A percentile compares a stretch with the other conserved stretches of the same genome.
Evolutionary conservation across 2,797 vertebrate genomes (phyloP).

Genomic region (Lophius americanus): DNA sequence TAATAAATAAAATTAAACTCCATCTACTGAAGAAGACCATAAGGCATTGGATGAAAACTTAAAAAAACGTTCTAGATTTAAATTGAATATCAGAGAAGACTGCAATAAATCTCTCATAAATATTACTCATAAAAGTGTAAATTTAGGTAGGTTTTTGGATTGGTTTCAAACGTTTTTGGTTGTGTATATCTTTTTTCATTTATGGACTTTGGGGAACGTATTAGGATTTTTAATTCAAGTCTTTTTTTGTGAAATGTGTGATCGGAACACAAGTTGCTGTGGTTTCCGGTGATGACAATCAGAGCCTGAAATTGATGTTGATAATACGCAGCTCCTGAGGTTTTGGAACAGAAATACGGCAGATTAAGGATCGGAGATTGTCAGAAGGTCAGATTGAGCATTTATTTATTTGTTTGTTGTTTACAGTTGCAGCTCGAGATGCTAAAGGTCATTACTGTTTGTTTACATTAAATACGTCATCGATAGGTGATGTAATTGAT

Average conservation of each 20-base stretch:
- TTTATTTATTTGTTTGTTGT: neutral
- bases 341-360: neutral
- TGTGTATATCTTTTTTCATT: too few species aligned
- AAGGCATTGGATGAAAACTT: too few species aligned
- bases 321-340: conserved; percentile 32
- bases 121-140: too few species aligned
- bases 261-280: neutral
- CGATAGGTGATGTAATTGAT: neutral
- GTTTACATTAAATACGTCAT: neutral
- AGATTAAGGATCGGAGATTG: neutral
- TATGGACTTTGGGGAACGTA: too few species aligned
- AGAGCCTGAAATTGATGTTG: conserved; percentile 5
- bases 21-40: too few species aligned
- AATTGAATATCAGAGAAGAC: too few species aligned
- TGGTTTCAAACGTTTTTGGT: too few species aligned
- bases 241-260: conserved; percentile 33
- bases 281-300: neutral
- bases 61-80: too few species aligned
- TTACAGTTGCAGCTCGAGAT: neutral
- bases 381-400: conserved; percentile 2
- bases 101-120: too few species aligned
- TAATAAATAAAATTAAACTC: too few species aligned
- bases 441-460: neutral
- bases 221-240: too few species aligned
- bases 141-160: too few species aligned